These are phyloP conservation scores for Nibea coibor DNA, from an alignment of 2,113 vertebrate species.

Conservation along the genomic window DNA sequence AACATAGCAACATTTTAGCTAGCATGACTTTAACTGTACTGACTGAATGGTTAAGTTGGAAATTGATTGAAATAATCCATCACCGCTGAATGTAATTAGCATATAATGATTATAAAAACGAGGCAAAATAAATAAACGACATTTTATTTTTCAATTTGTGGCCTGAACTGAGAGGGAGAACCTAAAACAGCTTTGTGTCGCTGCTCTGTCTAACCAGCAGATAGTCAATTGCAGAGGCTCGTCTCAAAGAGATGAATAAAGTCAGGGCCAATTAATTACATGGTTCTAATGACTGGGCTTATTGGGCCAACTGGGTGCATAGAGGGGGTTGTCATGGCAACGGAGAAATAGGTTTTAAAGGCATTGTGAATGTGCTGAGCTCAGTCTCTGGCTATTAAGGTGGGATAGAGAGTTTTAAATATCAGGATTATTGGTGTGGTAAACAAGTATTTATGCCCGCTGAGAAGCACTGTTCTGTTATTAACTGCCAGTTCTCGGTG, in stretches of 20 bases:
- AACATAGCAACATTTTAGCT: too few species aligned
- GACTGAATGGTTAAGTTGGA: slow-evolving; percentile 2
- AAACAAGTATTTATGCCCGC: slow-evolving; percentile 65
- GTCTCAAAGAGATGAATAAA: slow-evolving; percentile 70
- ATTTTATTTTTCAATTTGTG: background rate
- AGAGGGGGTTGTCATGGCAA: slow-evolving; percentile 77
- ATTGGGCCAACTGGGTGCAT: slow-evolving; percentile 69
- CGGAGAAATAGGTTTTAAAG: slow-evolving; percentile 69
- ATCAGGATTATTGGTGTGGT: slow-evolving; percentile 69
- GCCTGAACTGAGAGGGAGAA: background rate
- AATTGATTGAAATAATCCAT: slow-evolving; percentile 18
- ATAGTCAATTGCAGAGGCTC: slow-evolving; percentile 59
- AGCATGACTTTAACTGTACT: background rate
- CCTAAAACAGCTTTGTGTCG: slow-evolving; percentile 29
- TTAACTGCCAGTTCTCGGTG: slow-evolving; percentile 56
- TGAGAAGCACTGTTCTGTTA: slow-evolving; percentile 57
- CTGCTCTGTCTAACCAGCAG: slow-evolving; percentile 63
- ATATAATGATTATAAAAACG: background rate
- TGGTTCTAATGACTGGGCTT: slow-evolving; percentile 78
- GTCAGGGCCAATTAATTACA: slow-evolving; percentile 83
- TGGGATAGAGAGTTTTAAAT: slow-evolving; percentile 61
- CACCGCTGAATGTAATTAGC: slow-evolving; percentile 21
- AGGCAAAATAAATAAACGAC: slow-evolving; percentile 4
- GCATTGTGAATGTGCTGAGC: slow-evolving; percentile 63
- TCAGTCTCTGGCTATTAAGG: slow-evolving; percentile 55